These are phyloP conservation scores for Liposcelis brunnea DNA, from an alignment of 2,888 invertebrate genomes.

Conservation along the genomic window DNA sequence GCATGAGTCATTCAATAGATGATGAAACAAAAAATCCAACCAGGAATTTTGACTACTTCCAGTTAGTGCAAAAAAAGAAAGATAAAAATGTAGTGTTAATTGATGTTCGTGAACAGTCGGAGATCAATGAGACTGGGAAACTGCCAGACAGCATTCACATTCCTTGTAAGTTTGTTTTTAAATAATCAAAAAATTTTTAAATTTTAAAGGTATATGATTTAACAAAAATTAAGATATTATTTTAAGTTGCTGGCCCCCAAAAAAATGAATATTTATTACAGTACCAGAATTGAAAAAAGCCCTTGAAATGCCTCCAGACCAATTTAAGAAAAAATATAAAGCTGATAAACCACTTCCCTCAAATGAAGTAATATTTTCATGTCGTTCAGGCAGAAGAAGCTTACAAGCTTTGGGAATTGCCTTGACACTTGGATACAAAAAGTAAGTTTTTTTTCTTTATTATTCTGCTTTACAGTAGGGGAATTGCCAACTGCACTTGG, in stretches of 20 bases:
- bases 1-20: too few species aligned
- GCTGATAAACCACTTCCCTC: slow-evolving; percentile 38
- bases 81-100: slow-evolving; percentile 36
- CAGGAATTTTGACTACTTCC: too few species aligned
- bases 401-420: slow-evolving; percentile 41
- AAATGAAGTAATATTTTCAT: slow-evolving; percentile 47
- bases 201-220: not conserved
- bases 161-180: slow-evolving; percentile 40
- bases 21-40: too few species aligned
- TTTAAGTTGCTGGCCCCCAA: not conserved
- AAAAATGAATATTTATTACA: slow-evolving; percentile 23
- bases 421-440: slow-evolving; percentile 37
- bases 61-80: not conserved
- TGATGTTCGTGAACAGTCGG: slow-evolving; percentile 59
- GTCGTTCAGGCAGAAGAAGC: slow-evolving; percentile 48
- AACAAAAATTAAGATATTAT: not conserved
- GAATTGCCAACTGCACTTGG: slow-evolving; percentile 30
- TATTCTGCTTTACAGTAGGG: slow-evolving; percentile 31
- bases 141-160: slow-evolving; percentile 61
- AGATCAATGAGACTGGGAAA: slow-evolving; percentile 47
- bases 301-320: slow-evolving; percentile 30
- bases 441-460: slow-evolving; percentile 29
- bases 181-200: too few species aligned
- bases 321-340: slow-evolving; percentile 38
- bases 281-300: slow-evolving; percentile 34